These are phyloP conservation scores for Mesorhabditis belari DNA, from an alignment of 2,888 invertebrate species.

Conservation along the genomic window DNA sequence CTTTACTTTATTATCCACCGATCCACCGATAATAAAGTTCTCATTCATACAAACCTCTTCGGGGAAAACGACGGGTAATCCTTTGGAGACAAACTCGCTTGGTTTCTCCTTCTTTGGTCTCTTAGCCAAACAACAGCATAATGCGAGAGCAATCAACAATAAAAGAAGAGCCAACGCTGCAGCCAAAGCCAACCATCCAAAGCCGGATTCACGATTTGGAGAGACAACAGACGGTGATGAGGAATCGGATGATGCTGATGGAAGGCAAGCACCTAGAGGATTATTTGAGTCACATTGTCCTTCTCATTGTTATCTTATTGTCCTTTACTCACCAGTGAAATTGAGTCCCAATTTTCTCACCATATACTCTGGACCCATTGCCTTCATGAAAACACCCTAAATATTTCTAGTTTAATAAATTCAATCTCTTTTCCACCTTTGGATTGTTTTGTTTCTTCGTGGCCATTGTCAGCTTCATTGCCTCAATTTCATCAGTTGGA, in stretches of 20 bases:
- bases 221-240: constrained; percentile 6
- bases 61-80: constrained; percentile 80
- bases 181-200: not conserved
- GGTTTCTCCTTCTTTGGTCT: constrained; percentile 9
- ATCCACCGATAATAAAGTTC: no score
- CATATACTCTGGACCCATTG: constrained; percentile 40
- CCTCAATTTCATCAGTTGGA: constrained; percentile 25
- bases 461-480: constrained; percentile 26
- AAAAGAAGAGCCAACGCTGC: not conserved
- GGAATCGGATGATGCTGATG: constrained; percentile 9
- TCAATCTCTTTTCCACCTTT: no score
- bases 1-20: no score
- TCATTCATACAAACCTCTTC: no score
- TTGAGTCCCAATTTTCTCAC: constrained; percentile 23
- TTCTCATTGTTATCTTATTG: not conserved
- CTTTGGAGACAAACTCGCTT: constrained; percentile 56
- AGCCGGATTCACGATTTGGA: constrained; percentile 1
- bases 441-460: constrained; percentile 26
- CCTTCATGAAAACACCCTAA: constrained; percentile 30
- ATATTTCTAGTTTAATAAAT: no score
- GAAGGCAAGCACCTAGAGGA: not conserved
- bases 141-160: not conserved
- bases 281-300: not conserved
- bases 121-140: constrained; percentile 20
- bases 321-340: constrained; percentile 13